These are phyloP conservation scores for Colletes latitarsis DNA, from an alignment of 1,140 invertebrate species.

Conservation along the genomic window DNA sequence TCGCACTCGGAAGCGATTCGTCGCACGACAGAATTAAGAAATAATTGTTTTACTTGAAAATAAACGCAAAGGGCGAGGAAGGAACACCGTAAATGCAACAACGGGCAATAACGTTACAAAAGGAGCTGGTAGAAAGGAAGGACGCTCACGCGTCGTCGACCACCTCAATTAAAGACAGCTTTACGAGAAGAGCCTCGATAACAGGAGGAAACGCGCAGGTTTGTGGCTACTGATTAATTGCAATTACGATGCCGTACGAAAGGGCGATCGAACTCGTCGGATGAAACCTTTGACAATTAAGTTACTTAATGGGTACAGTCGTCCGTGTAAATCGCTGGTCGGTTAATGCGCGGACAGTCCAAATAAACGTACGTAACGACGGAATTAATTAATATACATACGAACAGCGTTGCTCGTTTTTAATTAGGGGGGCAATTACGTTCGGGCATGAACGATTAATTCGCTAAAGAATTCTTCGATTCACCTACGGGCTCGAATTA, in stretches of 20 bases:
- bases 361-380: background rate
- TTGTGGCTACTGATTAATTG: conserved; percentile 20
- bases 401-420: background rate
- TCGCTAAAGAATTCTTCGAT: background rate
- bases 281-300: conserved; percentile 38
- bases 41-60: background rate
- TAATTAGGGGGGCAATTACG: background rate
- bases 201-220: conserved; percentile 12
- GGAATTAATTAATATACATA: conserved; percentile 3
- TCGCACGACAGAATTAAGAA: background rate
- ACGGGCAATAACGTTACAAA: background rate
- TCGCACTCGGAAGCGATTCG: too few species aligned
- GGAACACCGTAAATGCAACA: background rate
- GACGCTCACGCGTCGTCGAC: background rate
- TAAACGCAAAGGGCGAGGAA: background rate
- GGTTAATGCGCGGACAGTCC: background rate
- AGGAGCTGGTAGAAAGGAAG: background rate
- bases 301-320: background rate
- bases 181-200: background rate
- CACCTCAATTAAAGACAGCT: conserved; percentile 19
- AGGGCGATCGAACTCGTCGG: background rate
- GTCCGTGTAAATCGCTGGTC: background rate
- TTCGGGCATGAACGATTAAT: too few species aligned
- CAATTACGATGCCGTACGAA: conserved; percentile 10
- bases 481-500: background rate